phyloP scores from a whole-genome alignment of 2,797 vertebrate genomes.

The Helostoma temminkii region DNA sequence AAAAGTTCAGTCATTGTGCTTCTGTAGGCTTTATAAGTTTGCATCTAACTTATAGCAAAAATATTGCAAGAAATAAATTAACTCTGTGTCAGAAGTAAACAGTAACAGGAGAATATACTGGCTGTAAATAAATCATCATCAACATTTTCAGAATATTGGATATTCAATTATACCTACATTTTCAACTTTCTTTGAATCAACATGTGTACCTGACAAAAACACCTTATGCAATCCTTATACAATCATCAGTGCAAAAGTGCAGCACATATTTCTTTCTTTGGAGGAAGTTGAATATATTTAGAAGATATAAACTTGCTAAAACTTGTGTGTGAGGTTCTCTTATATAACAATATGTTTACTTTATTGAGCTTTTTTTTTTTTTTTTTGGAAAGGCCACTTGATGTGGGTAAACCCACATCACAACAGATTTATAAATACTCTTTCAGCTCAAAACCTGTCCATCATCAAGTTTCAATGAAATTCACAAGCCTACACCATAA shows the following conservation, averaged over 20 bases:
- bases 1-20: constrained; percentile 7
- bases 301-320: constrained; percentile 33
- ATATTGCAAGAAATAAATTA: constrained; percentile 27
- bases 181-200: constrained; percentile 52
- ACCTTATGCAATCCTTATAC: constrained; percentile 29
- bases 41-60: constrained; percentile 3
- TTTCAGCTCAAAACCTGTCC: constrained; percentile 5
- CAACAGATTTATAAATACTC: constrained; percentile 9
- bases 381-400: constrained; percentile 26
- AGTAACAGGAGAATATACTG: constrained; percentile 12
- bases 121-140: constrained; percentile 27
- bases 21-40: neutral
- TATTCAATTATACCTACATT: constrained; percentile 37
- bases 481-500: constrained; percentile 28
- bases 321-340: constrained; percentile 22
- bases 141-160: constrained; percentile 25
- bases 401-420: constrained; percentile 12
- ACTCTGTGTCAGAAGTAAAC: constrained; percentile 13
- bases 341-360: constrained; percentile 50
- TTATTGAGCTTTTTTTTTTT: constrained; percentile 37
- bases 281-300: constrained; percentile 46
- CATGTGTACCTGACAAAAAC: constrained; percentile 27
- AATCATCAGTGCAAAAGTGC: constrained; percentile 18
- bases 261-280: constrained; percentile 28
- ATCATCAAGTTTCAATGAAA: neutral